Conservation (phyloP, 2,797 vertebrate genomes). For the Chelonia mydas region DNA sequence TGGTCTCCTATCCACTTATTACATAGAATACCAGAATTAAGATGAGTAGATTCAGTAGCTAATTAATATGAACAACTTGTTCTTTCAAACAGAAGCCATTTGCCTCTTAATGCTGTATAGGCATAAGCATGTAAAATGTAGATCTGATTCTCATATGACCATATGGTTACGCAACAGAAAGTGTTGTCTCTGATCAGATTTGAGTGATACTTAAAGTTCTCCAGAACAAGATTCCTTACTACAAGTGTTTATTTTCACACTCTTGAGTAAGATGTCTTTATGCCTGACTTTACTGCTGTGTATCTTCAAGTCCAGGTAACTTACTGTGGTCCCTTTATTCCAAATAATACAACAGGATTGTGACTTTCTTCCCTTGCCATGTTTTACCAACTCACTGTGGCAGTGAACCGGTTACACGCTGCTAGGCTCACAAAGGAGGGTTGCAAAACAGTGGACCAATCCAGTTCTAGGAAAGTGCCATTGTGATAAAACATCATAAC, state of each 20-base stretch:
- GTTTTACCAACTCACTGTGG: neutral
- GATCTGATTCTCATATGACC: neutral
- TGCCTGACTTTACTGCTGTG: neutral
- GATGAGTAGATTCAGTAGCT: neutral
- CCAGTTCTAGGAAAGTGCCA: neutral
- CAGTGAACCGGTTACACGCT: neutral
- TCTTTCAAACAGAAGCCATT: neutral
- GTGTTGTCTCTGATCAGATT: neutral
- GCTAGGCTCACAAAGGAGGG: neutral
- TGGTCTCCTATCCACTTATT: neutral
- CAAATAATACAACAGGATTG: neutral
- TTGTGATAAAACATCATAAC: slow-evolving; percentile 18
- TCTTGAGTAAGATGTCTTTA: neutral
- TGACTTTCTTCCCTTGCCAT: slow-evolving; percentile 38
- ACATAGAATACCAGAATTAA: neutral
- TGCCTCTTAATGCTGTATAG: neutral
- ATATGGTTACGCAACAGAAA: neutral
- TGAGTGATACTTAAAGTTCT: neutral
- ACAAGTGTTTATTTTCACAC: neutral
- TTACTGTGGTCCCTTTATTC: neutral
- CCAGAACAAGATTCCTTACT: neutral
- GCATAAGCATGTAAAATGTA: neutral
- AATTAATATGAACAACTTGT: neutral
- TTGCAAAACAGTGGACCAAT: neutral
- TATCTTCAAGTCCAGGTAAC: neutral